Percentiles rank a stretch among this genome's conserved stretches.
Conservation (phyloP, 2,113 vertebrate genomes). For the Labeo rohita region DNA sequence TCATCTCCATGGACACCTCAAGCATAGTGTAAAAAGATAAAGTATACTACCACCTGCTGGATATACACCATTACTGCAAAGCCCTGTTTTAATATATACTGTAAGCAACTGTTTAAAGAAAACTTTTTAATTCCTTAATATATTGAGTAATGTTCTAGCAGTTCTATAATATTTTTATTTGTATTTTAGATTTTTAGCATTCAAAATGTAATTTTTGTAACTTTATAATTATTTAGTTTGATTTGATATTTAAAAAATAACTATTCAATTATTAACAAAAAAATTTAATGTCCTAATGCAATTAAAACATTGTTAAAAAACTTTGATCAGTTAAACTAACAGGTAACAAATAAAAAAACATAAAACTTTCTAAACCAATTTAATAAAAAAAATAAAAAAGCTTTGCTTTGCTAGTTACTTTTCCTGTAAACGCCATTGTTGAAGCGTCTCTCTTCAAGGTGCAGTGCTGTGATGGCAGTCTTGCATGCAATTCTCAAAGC, state of each 20-base stretch:
- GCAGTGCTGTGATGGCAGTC: too few species aligned
- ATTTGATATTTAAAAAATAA: too few species aligned
- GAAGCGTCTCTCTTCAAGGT: too few species aligned
- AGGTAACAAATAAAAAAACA: too few species aligned
- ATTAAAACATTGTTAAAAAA: too few species aligned
- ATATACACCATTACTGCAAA: neutral
- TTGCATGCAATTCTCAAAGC: too few species aligned
- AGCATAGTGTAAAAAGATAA: neutral
- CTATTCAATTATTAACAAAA: neutral
- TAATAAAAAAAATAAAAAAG: too few species aligned
- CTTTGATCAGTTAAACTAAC: too few species aligned
- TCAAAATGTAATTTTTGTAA: neutral
- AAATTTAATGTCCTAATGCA: too few species aligned
- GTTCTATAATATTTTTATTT: neutral
- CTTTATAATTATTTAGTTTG: neutral
- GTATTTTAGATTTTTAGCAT: neutral
- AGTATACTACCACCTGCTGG: slow-evolving; percentile 43
- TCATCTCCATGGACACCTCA: neutral
- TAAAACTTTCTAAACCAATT: too few species aligned
- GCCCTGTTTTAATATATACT: neutral
- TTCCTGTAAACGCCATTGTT: too few species aligned
- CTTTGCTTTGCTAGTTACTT: too few species aligned
- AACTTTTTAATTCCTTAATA: neutral
- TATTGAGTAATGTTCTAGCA: neutral
- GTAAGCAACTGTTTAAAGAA: neutral